These are phyloP conservation scores for Zaprionus ghesquierei DNA, from an alignment of 1,140 invertebrate genomes.

Conservation along the genomic window DNA sequence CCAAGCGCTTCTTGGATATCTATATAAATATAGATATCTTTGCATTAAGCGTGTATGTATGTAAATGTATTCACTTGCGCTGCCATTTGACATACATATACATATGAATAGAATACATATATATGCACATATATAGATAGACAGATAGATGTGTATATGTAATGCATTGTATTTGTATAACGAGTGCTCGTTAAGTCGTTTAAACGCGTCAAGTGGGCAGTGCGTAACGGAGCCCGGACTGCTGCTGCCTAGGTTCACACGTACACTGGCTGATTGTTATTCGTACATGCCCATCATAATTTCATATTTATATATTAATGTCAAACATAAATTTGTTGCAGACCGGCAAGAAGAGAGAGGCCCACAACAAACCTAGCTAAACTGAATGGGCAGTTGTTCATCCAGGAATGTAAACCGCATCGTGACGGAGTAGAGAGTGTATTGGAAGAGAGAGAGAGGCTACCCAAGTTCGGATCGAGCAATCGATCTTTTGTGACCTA, in stretches of 20 bases:
- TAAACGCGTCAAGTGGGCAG: background rate
- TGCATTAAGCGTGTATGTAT: background rate
- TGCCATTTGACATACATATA: constrained; percentile 21
- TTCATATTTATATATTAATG: background rate
- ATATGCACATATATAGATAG: constrained; percentile 6
- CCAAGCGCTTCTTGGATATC: background rate
- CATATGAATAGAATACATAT: constrained; percentile 3
- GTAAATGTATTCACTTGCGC: constrained; percentile 1
- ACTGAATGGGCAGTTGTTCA: background rate
- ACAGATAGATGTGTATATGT: constrained; percentile 1
- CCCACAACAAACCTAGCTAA: background rate
- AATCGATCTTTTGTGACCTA: constrained; percentile 62
- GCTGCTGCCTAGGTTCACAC: background rate
- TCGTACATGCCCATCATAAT: background rate
- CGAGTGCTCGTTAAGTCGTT: background rate
- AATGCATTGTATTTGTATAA: constrained; percentile 2
- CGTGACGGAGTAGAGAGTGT: background rate
- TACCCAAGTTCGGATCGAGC: constrained; percentile 43
- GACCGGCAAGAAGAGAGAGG: background rate
- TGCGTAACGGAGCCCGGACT: background rate
- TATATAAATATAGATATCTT: background rate
- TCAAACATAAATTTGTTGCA: background rate
- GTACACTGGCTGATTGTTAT: background rate
- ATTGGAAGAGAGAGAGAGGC: constrained; percentile 46
- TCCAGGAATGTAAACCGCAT: background rate